These are phyloP conservation scores for Dryobota labecula DNA, from an alignment of 2,888 invertebrate species.

Conservation along the genomic window DNA sequence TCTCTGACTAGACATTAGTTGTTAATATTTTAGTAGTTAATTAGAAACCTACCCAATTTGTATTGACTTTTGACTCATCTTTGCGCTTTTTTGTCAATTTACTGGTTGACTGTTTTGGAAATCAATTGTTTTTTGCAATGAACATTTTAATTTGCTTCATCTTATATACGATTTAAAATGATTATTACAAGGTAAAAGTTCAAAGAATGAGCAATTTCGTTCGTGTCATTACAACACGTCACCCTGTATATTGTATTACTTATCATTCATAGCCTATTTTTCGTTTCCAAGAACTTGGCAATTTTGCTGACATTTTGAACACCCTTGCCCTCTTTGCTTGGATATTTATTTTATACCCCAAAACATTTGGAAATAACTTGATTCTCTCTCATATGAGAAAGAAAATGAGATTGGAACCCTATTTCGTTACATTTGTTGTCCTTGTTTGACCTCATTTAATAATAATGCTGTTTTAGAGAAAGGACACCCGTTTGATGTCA, in stretches of 20 bases:
- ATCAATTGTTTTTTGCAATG: constrained; percentile 19
- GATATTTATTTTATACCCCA: constrained; percentile 58
- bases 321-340: constrained; percentile 47
- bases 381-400: constrained; percentile 59
- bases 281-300: constrained; percentile 32
- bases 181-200: constrained; percentile 47
- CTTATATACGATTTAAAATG: constrained; percentile 32
- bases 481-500: constrained; percentile 46
- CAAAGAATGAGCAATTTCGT: constrained; percentile 47
- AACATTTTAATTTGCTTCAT: constrained; percentile 20
- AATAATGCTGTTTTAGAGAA: constrained; percentile 55
- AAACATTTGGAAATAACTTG: constrained; percentile 58
- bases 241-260: constrained; percentile 41
- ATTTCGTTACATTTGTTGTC: constrained; percentile 62
- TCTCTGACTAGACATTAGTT: constrained; percentile 7
- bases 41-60: not conserved
- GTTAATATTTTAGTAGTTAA: constrained; percentile 14
- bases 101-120: constrained; percentile 10
- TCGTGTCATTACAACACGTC: constrained; percentile 37
- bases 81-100: constrained; percentile 3
- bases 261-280: constrained; percentile 55
- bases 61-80: constrained; percentile 3
- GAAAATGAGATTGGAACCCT: constrained; percentile 68
- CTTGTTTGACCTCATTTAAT: constrained; percentile 56
- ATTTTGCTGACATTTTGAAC: constrained; percentile 33